phyloP scores from a whole-genome alignment of 1,140 invertebrate species.

The Leptinotarsa undecemlineata region DNA sequence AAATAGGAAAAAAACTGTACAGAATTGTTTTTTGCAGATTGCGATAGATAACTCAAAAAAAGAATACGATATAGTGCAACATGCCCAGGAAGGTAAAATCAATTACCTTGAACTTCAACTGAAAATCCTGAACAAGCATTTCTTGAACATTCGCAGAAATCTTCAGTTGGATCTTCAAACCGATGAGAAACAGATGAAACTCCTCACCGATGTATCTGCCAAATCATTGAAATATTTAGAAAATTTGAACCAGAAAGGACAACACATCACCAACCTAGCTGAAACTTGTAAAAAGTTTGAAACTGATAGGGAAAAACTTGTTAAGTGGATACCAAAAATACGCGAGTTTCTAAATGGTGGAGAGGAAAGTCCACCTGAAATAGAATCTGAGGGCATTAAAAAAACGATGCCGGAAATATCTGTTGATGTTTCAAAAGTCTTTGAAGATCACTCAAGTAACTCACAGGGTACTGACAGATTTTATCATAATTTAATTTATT shows the following conservation, averaged over 20 bases:
- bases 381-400: background rate
- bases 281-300: conserved; percentile 47
- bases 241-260: conserved; percentile 36
- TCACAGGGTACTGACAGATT: no score
- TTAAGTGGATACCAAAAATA: conserved; percentile 30
- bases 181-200: conserved; percentile 45
- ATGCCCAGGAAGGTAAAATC: conserved; percentile 27
- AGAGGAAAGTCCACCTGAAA: background rate
- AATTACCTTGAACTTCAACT: conserved; percentile 30
- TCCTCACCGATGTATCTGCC: conserved; percentile 39
- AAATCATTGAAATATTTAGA: conserved; percentile 38
- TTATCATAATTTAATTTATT: no score
- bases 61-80: conserved; percentile 16
- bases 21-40: background rate
- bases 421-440: no score
- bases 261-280: conserved; percentile 41
- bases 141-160: conserved; percentile 28
- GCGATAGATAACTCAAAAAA: conserved; percentile 25
- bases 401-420: no score
- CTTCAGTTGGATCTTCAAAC: conserved; percentile 35
- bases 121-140: conserved; percentile 21
- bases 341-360: background rate
- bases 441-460: no score
- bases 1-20: no score
- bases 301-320: conserved; percentile 44